phyloP scores from a whole-genome alignment of 2,888 invertebrate genomes.

The Metalampra italica region DNA sequence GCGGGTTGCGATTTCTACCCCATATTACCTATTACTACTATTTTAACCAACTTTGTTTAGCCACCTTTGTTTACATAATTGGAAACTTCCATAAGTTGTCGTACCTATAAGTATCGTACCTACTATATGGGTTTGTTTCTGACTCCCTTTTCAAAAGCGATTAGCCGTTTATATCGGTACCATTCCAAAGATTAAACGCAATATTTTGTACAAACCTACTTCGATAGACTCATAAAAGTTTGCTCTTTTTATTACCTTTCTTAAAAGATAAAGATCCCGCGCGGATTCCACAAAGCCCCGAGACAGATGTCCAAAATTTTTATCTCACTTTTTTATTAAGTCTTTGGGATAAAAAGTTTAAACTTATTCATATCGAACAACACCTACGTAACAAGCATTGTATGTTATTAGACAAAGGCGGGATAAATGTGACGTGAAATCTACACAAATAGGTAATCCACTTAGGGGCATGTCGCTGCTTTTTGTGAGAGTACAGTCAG shows the following conservation, averaged over 20 bases:
- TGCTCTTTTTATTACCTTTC: constrained; percentile 46
- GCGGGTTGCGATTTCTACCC: no score
- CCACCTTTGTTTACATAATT: no score
- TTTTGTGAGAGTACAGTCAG: constrained; percentile 59
- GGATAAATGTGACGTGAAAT: constrained; percentile 74
- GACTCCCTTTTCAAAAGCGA: no score
- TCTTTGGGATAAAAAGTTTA: constrained; percentile 53
- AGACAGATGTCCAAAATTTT: constrained; percentile 62
- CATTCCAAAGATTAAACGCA: no score
- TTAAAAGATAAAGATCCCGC: constrained; percentile 36
- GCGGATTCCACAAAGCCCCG: constrained; percentile 46
- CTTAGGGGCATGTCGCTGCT: constrained; percentile 71
- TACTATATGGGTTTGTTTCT: no score
- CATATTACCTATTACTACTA: no score
- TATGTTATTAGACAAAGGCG: constrained; percentile 49
- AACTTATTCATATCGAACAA: constrained; percentile 59
- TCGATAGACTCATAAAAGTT: constrained; percentile 22
- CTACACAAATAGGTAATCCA: constrained; percentile 62
- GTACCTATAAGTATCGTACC: no score
- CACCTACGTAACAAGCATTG: constrained; percentile 71
- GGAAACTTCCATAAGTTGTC: no score
- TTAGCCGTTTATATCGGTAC: no score
- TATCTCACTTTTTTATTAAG: constrained; percentile 44
- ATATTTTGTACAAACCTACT: neutral
- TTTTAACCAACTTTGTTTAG: no score